Evolutionary conservation across 1,140 invertebrate genomes (phyloP), one percentile per base, ranked within the genome.

Genomic region (Nasonia vitripennis): DNA sequence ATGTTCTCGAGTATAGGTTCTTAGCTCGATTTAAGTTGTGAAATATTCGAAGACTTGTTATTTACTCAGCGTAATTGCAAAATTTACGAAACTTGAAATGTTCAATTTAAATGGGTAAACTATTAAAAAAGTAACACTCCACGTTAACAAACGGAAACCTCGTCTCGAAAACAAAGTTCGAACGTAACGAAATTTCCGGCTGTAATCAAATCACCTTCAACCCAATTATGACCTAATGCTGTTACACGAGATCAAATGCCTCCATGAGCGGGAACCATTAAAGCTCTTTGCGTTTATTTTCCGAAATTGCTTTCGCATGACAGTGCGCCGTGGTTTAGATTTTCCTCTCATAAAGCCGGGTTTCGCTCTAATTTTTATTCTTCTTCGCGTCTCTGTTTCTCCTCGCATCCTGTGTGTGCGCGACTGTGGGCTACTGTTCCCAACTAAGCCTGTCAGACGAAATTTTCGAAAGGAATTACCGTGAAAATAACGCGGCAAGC

Each of bases 401-500:
- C 55, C 17, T 9, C 55, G 6, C 20, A 20, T 62, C 55, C 17
- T 7, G 20, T 7, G 17, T 20, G 17, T 17, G 17, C 14, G 1
- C 14, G 1, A 20, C 48, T 51, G 14, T 51, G 14, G 12, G 11
- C 11, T 4, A 51, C 48, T 62, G 45, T 45, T 27, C 31, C 31
- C 51, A n/a, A 67, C 51, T 84, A 7, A 85, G 70, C 70, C 81
- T 77, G 73, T 77, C 84, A 70, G 73, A 37, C n/a, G 23, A 73
- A 85, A 85, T 55, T 85, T 85, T 85, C 48, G 79, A 86, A 80
- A 81, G 78, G 79, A 77, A 86, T 81, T 81, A 86, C 73, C 9
- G 5, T 10, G 73, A 81, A 86, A 86, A 81, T 86, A 86, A 62
- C 62, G 73, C 27, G 20, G 17, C 41, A 78, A 34, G 71, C 71